These are phyloP conservation scores for Fragum whitleyi DNA, from an alignment of 2,888 invertebrate genomes.

Conservation along the genomic window DNA sequence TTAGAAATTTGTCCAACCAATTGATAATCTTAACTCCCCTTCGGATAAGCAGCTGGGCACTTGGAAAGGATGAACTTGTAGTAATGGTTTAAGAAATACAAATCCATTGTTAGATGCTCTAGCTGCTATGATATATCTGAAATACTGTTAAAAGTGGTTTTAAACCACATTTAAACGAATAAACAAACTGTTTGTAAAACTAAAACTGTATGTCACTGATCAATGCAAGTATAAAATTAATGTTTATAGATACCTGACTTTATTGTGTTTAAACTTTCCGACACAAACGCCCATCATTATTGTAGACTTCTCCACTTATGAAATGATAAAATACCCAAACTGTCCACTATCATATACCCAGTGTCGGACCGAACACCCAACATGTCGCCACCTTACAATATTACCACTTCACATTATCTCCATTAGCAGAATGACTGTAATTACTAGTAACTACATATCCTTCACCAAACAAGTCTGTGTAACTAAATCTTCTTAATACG, in stretches of 20 bases:
- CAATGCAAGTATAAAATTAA: not conserved
- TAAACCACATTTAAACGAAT: too few relatives aligned
- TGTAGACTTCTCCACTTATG: not conserved
- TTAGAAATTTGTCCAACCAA: too few relatives aligned
- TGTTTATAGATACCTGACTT: constrained; percentile 20
- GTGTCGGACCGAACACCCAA: too few relatives aligned
- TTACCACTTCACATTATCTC: not conserved
- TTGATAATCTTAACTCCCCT: too few relatives aligned
- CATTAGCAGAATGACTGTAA: not conserved
- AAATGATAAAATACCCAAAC: not conserved
- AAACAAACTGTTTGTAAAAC: too few relatives aligned
- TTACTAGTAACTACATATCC: not conserved
- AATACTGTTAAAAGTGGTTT: too few relatives aligned
- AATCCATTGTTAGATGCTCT: too few relatives aligned
- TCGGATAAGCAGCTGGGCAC: too few relatives aligned
- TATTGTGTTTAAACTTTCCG: constrained; percentile 22
- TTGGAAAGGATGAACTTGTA: too few relatives aligned
- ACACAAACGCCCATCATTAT: constrained; percentile 15
- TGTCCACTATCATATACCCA: not conserved
- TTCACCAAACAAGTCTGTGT: not conserved
- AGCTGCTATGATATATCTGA: too few relatives aligned
- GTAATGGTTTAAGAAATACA: too few relatives aligned
- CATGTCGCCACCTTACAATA: not conserved
- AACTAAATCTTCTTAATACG: too few relatives aligned
- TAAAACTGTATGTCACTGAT: not conserved